These are phyloP conservation scores for Drosophila sproati DNA, from an alignment of 1,140 invertebrate genomes.

Conservation along the genomic window DNA sequence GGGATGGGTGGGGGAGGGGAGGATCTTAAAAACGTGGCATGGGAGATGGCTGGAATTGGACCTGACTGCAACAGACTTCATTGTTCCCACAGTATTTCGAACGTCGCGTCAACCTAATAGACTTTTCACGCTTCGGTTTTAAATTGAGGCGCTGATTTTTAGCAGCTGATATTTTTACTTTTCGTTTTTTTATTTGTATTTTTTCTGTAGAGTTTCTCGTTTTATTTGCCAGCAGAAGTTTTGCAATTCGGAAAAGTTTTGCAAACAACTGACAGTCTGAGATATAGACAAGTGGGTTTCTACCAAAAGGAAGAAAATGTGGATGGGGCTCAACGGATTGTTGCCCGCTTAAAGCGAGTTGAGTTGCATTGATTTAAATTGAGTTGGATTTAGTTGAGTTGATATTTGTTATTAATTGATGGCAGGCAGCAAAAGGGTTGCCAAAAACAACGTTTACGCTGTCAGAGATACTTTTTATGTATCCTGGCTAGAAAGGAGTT, in stretches of 20 bases:
- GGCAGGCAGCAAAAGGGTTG: conserved; percentile 56
- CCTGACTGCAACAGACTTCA: conserved; percentile 68
- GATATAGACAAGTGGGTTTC: conserved; percentile 7
- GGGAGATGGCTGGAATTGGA: conserved; percentile 37
- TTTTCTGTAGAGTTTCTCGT: conserved; percentile 35
- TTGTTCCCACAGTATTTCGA: conserved; percentile 73
- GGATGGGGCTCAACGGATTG: neutral
- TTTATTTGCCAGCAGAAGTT: conserved; percentile 74
- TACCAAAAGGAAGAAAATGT: conserved; percentile 12
- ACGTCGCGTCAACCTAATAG: conserved; percentile 67
- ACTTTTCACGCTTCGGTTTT: conserved; percentile 80
- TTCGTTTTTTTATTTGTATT: conserved; percentile 17
- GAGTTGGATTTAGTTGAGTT: conserved; percentile 19
- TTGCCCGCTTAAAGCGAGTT: conserved; percentile 7
- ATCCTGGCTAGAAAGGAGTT: conserved; percentile 21
- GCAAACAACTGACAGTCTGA: conserved; percentile 29
- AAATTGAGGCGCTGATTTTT: conserved; percentile 78
- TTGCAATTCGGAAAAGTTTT: conserved; percentile 69
- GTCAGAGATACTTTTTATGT: conserved; percentile 41
- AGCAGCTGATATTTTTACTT: conserved; percentile 57
- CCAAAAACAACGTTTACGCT: conserved; percentile 48
- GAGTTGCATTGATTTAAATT: conserved; percentile 9
- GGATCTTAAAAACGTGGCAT: neutral
- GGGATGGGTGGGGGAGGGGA: neutral
- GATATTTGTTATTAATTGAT: conserved; percentile 75